Base-by-base conservation (phyloP, 2,888 invertebrate genomes). In the Scaptodrosophila latifasciaeformis region DNA sequence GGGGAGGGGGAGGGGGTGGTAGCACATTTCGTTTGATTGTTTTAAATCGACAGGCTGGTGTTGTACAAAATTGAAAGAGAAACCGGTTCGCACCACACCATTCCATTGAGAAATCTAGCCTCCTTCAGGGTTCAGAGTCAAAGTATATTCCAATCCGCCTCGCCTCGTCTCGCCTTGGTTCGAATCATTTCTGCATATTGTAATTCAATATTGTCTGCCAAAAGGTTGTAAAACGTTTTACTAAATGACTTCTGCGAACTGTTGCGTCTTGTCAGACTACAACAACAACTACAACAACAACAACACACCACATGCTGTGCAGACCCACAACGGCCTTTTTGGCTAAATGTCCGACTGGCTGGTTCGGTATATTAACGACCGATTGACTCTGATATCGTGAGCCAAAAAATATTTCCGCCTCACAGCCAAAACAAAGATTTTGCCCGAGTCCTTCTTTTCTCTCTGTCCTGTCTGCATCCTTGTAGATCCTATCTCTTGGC, bases 161-260 rank as follows among this genome's bases (percentile, higher is more conserved):
- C 64, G 67, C 62, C 52, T 53, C 61, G 53, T 27, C 46, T 55
- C 69, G 58, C 59, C 62, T n/a, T n/a, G n/a, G 51, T 55, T 47
- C 58, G 54, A 55, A 59, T 59, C 37, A 29, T 54, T 57, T 57
- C 18, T 57, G 62, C 50, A 68, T 67, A 62, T 59, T 79, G 76
- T 79, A 79, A 79, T 79, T 76, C 70, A 76, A 76, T 79, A 76
- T 76, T 76, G 79, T 69, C 77, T 65, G 63, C 59, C 67, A 79
- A 78, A 76, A 70, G 74, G 67, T 70, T 77, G 81, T 81, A 70
- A 68, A 81, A 67, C 64, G 79, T 77, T 81, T 70, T 77, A 70
- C 72, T 79, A 79, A 81, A 77, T 79, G 81, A 77, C 77, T 79
- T 77, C 78, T 71, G 76, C 78, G 67, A 71, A 71, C 67, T 75